Evolutionary conservation across 2,888 invertebrate genomes (phyloP).

Genomic region (Cheilosia urbana): DNA sequence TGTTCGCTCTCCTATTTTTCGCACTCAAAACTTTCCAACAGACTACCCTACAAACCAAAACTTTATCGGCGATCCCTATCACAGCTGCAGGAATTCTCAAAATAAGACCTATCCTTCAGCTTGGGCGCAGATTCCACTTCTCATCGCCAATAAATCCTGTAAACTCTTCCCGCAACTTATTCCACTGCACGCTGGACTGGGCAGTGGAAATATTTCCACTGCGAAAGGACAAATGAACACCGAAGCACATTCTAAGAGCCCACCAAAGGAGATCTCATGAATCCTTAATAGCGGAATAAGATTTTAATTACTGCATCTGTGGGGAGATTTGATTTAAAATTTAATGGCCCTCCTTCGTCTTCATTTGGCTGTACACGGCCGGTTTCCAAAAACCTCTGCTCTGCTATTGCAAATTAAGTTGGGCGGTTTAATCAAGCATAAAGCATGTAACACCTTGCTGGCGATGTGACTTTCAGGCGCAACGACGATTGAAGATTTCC

Average conservation of each 20-base stretch:
- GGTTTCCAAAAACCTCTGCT: slow-evolving; percentile 13
- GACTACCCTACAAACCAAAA: slow-evolving; percentile 9
- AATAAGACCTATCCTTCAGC: slow-evolving; percentile 26
- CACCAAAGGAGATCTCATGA: slow-evolving; percentile 21
- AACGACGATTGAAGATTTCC: slow-evolving; percentile 25
- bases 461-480: slow-evolving; percentile 28
- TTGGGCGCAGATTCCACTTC: slow-evolving; percentile 17
- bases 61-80: slow-evolving; percentile 2
- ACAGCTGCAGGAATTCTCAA: slow-evolving; percentile 1
- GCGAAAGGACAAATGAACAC: neutral
- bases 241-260: neutral
- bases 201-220: slow-evolving; percentile 2
- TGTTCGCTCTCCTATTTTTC: neutral
- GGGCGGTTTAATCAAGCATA: slow-evolving; percentile 60
- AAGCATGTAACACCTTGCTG: slow-evolving; percentile 54
- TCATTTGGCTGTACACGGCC: neutral
- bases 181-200: neutral
- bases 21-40: slow-evolving; percentile 19
- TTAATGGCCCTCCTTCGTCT: slow-evolving; percentile 25
- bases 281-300: slow-evolving; percentile 55
- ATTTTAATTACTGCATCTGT: slow-evolving; percentile 67
- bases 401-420: slow-evolving; percentile 54
- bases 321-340: slow-evolving; percentile 50
- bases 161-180: slow-evolving; percentile 27
- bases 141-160: slow-evolving; percentile 42